phyloP scores from a whole-genome alignment of 2,888 invertebrate genomes.

The Platerodrilus igneus region DNA sequence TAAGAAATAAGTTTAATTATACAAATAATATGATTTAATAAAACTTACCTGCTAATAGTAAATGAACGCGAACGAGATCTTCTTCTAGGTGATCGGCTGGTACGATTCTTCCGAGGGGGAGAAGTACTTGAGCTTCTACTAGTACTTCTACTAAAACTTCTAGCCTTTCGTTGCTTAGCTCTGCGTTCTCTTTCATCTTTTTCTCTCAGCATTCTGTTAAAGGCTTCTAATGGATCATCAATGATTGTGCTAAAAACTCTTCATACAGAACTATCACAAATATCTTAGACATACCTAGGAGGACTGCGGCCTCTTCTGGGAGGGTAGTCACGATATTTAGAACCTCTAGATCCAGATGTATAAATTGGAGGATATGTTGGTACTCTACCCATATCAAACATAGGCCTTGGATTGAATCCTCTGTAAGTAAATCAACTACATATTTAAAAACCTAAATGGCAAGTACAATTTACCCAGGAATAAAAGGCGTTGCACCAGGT shows the following conservation, averaged over 20 bases:
- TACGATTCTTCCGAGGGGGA: conserved; percentile 46
- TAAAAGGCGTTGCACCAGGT: conserved; percentile 42
- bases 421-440: conserved; percentile 7
- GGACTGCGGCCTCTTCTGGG: conserved; percentile 49
- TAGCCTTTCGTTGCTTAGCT: conserved; percentile 56
- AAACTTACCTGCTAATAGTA: conserved; percentile 52
- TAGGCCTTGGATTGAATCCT: conserved; percentile 39
- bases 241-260: conserved; percentile 56
- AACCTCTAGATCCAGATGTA: conserved; percentile 32
- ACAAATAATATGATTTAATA: conserved; percentile 1
- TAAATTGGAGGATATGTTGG: conserved; percentile 36
- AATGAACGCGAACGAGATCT: conserved; percentile 48
- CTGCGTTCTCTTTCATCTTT: conserved; percentile 71
- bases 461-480: conserved; percentile 40
- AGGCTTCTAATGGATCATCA: conserved; percentile 82
- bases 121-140: conserved; percentile 47
- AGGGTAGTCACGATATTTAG: conserved; percentile 31
- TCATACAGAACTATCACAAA: background rate
- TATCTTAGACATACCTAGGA: conserved; percentile 46
- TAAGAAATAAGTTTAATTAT: conserved; percentile 30
- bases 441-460: background rate
- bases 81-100: conserved; percentile 45
- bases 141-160: conserved; percentile 52
- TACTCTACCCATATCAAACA: conserved; percentile 42
- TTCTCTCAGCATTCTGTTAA: conserved; percentile 80